Base-by-base conservation (phyloP, 2,888 invertebrate genomes). In the Rugalucina vietnamica region DNA sequence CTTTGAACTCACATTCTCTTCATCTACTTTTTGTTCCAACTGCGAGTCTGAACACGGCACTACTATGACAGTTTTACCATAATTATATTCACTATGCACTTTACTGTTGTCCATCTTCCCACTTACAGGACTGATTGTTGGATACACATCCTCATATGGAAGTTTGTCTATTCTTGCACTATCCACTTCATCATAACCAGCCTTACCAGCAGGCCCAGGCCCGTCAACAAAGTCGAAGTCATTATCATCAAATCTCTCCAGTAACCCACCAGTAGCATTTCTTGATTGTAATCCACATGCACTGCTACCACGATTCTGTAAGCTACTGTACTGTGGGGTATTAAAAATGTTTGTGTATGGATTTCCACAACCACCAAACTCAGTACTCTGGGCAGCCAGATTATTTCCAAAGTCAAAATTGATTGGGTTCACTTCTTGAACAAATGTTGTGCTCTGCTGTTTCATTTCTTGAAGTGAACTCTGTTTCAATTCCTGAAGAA, bases 111-210 rank as follows among this genome's bases (percentile, higher is more conserved):
- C n/a, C n/a, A n/a, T n/a, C 65, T 65, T 65, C 21, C 29, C 12
- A 18, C 1, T 1, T 29, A 12, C 10, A 4, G 65, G 29, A 5
- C 34, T 65, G 1, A 65, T 34, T 8, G 4, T 12, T 65, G 21
- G 3, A 10, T 3, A 5, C 18, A 18, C 3, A 18, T 65, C 65
- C 10, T 65, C 21, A 34, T 34, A 1, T 12, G 12, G 5, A 18
- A 65, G 34, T 65, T 18, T 65, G 24, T 34, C 65, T 34, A 65
- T 18, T 10, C 10, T 14, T n/a, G 29, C n/a, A 24, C 49, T 50
- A 57, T 84, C 84, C 5, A 79, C 79, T 57, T 84, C 84, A 79
- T 84, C 84, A 54, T 32, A 77, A 24, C 79, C 84, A 49, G 65
- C 74, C 14, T 60, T 43, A n/a, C 4, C 29, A 60, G 18, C 27